These are phyloP conservation scores for Rhamnusium bicolor DNA, from an alignment of 2,888 invertebrate species.

Conservation along the genomic window DNA sequence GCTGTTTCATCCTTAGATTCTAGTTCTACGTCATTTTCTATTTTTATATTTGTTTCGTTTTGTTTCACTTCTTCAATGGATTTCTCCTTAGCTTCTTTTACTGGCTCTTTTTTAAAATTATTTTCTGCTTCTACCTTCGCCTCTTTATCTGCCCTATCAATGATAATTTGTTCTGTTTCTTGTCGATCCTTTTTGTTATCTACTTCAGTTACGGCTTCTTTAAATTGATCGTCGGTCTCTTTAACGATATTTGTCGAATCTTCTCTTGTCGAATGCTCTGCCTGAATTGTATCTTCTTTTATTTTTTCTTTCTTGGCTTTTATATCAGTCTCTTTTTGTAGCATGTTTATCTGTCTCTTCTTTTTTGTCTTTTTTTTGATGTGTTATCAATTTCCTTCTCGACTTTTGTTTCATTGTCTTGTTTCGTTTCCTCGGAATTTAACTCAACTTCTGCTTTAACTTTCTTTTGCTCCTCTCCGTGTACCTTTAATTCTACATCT, in stretches of 20 bases:
- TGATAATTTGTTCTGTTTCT: constrained; percentile 32
- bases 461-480: constrained; percentile 34
- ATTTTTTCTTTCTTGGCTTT: constrained; percentile 47
- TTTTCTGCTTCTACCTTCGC: no score
- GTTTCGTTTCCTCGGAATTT: constrained; percentile 46
- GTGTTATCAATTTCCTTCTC: constrained; percentile 42
- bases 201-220: constrained; percentile 34
- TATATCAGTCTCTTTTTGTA: constrained; percentile 25
- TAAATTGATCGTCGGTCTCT: no score
- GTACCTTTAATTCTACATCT: constrained; percentile 38
- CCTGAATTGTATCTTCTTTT: no score
- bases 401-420: constrained; percentile 8
- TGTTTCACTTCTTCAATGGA: neutral
- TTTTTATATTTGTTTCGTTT: neutral
- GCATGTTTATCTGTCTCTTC: constrained; percentile 35
- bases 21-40: no score
- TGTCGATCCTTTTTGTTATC: constrained; percentile 37
- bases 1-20: neutral
- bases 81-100: neutral
- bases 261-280: no score
- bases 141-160: no score
- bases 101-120: no score
- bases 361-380: constrained; percentile 34
- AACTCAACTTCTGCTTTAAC: constrained; percentile 21
- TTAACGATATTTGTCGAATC: no score